These are phyloP conservation scores for Eutolmus rufibarbis DNA, from an alignment of 2,888 invertebrate species.

Conservation along the genomic window DNA sequence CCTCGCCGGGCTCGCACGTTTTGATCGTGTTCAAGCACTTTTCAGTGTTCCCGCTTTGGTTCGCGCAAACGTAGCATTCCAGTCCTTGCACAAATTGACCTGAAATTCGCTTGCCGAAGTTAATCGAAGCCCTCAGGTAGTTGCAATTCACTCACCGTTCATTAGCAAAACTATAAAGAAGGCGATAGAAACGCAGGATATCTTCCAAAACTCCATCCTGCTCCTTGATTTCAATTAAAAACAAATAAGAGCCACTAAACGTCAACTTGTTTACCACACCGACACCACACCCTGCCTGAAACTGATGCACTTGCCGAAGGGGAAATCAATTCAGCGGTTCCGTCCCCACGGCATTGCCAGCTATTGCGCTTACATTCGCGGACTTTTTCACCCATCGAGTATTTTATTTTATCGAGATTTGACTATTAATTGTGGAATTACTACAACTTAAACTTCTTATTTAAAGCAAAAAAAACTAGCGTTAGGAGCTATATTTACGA, in stretches of 20 bases:
- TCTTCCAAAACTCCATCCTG: not conserved
- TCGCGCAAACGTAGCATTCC: conserved; percentile 94
- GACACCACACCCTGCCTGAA: conserved; percentile 11
- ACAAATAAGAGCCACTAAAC: not conserved
- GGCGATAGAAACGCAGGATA: not conserved
- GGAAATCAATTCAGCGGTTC: not conserved
- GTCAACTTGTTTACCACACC: conserved; percentile 11
- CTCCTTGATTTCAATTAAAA: not conserved
- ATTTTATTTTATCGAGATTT: no score
- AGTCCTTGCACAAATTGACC: conserved; percentile 64
- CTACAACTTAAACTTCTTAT: no score
- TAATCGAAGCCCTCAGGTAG: not conserved
- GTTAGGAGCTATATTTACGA: no score
- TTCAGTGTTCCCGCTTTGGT: conserved; percentile 89
- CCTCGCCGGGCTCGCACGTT: conserved; percentile 87
- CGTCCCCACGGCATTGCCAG: not conserved
- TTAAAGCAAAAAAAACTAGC: no score
- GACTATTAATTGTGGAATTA: no score
- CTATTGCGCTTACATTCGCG: not conserved
- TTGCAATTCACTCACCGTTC: not conserved
- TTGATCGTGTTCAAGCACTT: conserved; percentile 92
- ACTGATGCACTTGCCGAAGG: not conserved
- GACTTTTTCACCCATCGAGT: no score
- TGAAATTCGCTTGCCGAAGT: not conserved
- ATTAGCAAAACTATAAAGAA: not conserved